A percentile compares a stretch with the other conserved stretches of the same genome.
Conservation (phyloP, 1,140 invertebrate genomes). For the Caenorhabditis inopinata region DNA sequence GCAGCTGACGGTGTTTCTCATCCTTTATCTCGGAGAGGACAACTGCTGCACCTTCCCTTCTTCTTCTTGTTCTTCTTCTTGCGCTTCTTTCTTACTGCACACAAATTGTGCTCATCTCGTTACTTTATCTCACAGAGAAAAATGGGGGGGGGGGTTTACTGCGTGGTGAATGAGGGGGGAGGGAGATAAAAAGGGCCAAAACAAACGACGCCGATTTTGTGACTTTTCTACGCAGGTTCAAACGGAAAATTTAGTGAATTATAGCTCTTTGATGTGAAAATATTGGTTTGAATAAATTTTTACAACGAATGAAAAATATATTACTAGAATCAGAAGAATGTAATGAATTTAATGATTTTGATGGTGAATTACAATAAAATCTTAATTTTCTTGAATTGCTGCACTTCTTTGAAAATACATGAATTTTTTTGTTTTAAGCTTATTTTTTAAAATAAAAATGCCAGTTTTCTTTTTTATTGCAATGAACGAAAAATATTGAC, state of each 20-base stretch:
- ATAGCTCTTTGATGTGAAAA: slow-evolving; percentile 2
- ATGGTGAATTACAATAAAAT: too few relatives aligned
- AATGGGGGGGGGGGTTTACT: slow-evolving; percentile 22
- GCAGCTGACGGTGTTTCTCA: slow-evolving; percentile 33
- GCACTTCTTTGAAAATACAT: too few relatives aligned
- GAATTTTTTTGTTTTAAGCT: too few relatives aligned
- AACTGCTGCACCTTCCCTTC: background rate
- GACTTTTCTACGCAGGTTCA: slow-evolving; percentile 21
- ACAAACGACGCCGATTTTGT: slow-evolving; percentile 8
- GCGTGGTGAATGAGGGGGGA: slow-evolving; percentile 3
- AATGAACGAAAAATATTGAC: too few relatives aligned
- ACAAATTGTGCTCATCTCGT: slow-evolving; percentile 30
- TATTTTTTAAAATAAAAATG: too few relatives aligned
- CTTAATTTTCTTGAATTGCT: too few relatives aligned
- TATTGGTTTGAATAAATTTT: background rate
- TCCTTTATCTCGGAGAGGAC: slow-evolving; percentile 25
- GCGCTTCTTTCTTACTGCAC: slow-evolving; percentile 7
- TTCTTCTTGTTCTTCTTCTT: background rate
- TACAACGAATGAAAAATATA: too few relatives aligned
- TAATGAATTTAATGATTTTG: too few relatives aligned
- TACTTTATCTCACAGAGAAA: slow-evolving; percentile 31
- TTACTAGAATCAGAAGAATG: too few relatives aligned
- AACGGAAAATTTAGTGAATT: slow-evolving; percentile 13
- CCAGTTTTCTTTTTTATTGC: too few relatives aligned
- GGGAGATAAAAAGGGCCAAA: background rate